phyloP scores from a whole-genome alignment of 2,113 vertebrate genomes.

The Pardalotus punctatus region DNA sequence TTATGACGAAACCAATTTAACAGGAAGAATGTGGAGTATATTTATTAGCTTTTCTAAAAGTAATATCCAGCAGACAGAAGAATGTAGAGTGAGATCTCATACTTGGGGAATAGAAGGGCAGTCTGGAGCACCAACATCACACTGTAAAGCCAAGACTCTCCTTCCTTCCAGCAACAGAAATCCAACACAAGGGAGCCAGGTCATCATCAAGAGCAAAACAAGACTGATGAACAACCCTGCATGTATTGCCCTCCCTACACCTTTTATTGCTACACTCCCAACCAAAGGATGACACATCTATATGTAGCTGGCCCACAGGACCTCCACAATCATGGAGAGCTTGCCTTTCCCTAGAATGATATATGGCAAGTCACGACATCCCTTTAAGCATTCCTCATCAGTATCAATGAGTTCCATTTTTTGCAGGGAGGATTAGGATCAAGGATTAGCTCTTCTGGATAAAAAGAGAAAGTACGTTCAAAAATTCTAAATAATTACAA shows the following conservation, averaged over 20 bases:
- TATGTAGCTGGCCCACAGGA: fast-evolving
- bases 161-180: background rate
- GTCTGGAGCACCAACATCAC: background rate
- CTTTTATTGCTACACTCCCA: background rate
- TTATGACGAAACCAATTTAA: background rate
- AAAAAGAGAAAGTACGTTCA: background rate
- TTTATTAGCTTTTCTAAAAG: background rate
- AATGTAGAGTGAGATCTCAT: background rate
- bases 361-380: background rate
- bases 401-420: background rate
- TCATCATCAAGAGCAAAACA: background rate
- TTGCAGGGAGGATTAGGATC: background rate
- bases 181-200: background rate
- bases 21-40: background rate
- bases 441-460: background rate
- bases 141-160: background rate
- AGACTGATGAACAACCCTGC: background rate
- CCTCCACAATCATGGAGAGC: background rate
- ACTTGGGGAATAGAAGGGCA: background rate
- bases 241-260: background rate
- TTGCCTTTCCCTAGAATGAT: background rate
- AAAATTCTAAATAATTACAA: background rate
- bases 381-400: background rate
- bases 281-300: background rate
- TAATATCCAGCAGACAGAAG: background rate